Base-by-base conservation (phyloP, 2,888 invertebrate genomes). In the Pandemis cinnamomeana region DNA sequence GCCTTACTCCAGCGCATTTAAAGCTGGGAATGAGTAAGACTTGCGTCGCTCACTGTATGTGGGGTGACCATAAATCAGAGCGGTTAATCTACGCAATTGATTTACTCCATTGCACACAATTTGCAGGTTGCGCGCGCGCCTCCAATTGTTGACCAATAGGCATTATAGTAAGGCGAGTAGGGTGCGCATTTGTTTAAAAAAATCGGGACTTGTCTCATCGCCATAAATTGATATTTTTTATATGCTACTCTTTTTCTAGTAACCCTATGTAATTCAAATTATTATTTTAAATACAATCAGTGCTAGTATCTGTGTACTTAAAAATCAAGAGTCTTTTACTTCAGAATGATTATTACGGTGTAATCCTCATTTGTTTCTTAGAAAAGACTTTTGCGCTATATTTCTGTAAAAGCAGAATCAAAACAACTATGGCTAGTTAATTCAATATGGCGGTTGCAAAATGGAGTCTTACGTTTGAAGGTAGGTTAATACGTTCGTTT, bases 71-170 rank as follows among this genome's bases (percentile, higher is more conserved):
- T 82, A 81, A 84, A 80, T 81, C 80, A 78, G 80, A 77, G 72
- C 71, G 64, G 77, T 72, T 72, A 75, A 80, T 81, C 80, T 80
- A 76, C 78, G 77, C 77, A 79, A 80, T 83, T 83, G 82, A 85
- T 87, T 86, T 86, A 87, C 83, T 83, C 80, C 79, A 80, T 80
- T 81, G 81, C 80, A 80, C 81, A 77, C 81, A 81, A 82, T 83
- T 86, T 86, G 82, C 82, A 79, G 82, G 81, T 80, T 81, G 80
- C 79, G 78, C 80, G 76, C 76, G 73, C 77, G 78, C 73, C 78
- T 75, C 77, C 80, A 81, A 82, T 82, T 84, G 84, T 82, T 80
- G 83, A 81, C 83, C 82, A 81, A 78, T 80, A 84, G 83, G 85
- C 87, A 84, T 86, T 87, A 84, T 83, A 85, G 82, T 84, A 80